Base-by-base conservation (phyloP, 1,140 invertebrate species). In the Bombus balteatus region DNA sequence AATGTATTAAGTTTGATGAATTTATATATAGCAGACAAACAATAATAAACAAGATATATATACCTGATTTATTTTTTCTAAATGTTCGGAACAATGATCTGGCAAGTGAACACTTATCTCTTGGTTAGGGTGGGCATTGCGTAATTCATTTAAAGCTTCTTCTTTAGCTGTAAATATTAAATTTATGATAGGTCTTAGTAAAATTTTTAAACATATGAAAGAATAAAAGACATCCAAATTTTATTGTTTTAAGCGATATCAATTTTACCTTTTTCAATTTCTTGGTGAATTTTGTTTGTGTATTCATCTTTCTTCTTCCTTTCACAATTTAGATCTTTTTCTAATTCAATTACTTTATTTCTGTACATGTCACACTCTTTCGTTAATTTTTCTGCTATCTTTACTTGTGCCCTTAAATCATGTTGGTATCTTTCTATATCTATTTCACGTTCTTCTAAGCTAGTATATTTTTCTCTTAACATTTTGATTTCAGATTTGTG, bases 41-140 rank as follows among this genome's bases (percentile, higher is more conserved):
- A 57, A 85, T 47, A 71, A 25, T 39, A 73, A 74, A 41, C 78
- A 47, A 80, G 65, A 83, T 85, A 68, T 66, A 57, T 47, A 39
- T 91, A 94, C 93, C 89, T 93, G 92, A 57, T 90, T 92, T 72
- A 95, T 95, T 92, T 93, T 94, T 66, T 94, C 92, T 78, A 93
- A 88, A 89, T 95, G 94, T 82, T 94, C 92, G 1, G 93, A 92
- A 84, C 94, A 94, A 83, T 94, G 91, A 87, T 94, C 94, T 25
- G 94, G 92, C 22, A 94, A 85, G 39, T 90, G 84, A 72, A 94
- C 81, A 73, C 92, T 94, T 84, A 94, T 94, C 81, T 94, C 88
- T 77, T 93, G 93, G 88, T 93, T 93, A 6, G 94, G 93, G 74
- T 93, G 85, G 1, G 94, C 88, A 80, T 91, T 94, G 80, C 94